Evolutionary conservation across 2,113 vertebrate genomes (phyloP), one percentile per base, ranked within the genome.

Genomic region (Mystacornis crossleyi): DNA sequence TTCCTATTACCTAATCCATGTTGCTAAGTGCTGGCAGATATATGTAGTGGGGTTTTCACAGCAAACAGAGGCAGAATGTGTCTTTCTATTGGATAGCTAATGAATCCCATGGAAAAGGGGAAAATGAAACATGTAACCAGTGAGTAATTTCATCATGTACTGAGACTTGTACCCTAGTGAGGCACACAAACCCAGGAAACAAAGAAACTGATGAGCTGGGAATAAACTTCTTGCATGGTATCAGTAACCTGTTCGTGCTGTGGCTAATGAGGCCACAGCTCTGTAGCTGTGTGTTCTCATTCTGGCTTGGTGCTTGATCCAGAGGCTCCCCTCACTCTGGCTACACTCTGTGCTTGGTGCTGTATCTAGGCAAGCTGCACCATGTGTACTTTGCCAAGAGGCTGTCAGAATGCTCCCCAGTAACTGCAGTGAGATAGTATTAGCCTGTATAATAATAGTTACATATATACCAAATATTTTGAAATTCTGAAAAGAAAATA

Each of bases 271-370:
- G 40, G 36, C 5, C 12, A 16, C 51, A 66, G 6, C 40, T 84
- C 45, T 8, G 2, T 10, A 8, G 4, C 3, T 6, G 0, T 26
- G 8, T 11, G 34, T 48, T 54, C 40, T 12, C 0, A 0, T 47
- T 24, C 29, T 42, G 28, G 5, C 65, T 80, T 86, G 69, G 25
- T 60, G 40, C 19, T 67, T 38, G 15, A 54, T 45, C 38, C 38
- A 18, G 80, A 36, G 13, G 10, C 23, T 93, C 60, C 6, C 5
- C 7, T 81, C 42, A 6, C 9, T 86, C 57, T 1, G 23, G 29
- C 12, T 89, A 0, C 48, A 6, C 9, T 47, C 29, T 3, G 2
- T 48, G 50, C 28, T 36, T 36, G n/a, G 45, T 65, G 55, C 8
- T 74, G 19, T 57, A 18, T 14, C 33, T 5, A 74, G 34, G 15